Evolutionary conservation across 2,888 invertebrate species (phyloP), one percentile per base, ranked within the genome.

Genomic region (Acholoe squamosa): DNA sequence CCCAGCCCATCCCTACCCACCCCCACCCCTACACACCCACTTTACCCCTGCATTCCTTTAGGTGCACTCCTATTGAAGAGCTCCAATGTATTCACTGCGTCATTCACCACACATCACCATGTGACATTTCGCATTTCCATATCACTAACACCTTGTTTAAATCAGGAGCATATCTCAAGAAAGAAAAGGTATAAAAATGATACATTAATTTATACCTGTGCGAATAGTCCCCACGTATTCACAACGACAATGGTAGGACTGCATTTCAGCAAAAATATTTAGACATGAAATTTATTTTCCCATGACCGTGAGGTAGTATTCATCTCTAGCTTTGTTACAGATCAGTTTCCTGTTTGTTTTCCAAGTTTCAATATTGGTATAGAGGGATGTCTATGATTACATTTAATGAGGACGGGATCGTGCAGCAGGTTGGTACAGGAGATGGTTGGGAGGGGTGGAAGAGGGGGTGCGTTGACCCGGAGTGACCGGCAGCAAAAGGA

Each of bases 381-480:
- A 16, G 19, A 14, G 14, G 28, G 28, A 28, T 1, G 0, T 14
- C 28, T 71, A 16, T 71, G 19, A 71, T 71, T 71, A 28, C 28
- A 71, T 71, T 71, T 71, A 71, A 71, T 71, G 61, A 61, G 61
- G 61, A 7, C 12, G 5, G 43, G 43, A 43, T 43, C 43, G 43
- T 43, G 61, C 61, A 61, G 61, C n/a, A n/a, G 61, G n/a, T 61
- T 19, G 19, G 61, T 61, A 61, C 19, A 61, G 71, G 71, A 28
- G 71, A 3, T 3, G 71, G 71, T 5, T 71, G 71, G 71, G 31
- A 3, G 25, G 7, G 28, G 3, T 28, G 71, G 71, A 28, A 16
- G 28, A 71, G 71, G 28, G 71, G 71, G 25, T 71, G 25, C 51
- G 43, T 0, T 84, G 84, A 84, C 84, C 84, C 84, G 84, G 43